Evolutionary conservation across 30 jellyfish, hydroid and myxozoan genomes (phyloP).

Genomic region (Hydra vulgaris): DNA sequence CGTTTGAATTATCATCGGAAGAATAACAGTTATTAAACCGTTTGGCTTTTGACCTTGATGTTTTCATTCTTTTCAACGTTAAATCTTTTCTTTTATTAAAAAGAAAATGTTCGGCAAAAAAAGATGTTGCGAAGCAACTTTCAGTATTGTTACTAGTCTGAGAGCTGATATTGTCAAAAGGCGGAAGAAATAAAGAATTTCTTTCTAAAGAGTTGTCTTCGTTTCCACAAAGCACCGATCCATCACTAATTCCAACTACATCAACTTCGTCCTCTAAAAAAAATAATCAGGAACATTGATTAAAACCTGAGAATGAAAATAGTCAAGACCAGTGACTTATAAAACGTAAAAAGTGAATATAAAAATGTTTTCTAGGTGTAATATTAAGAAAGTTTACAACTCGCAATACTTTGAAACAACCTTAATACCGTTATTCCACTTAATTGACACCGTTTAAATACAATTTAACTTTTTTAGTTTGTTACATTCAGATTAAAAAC

Average conservation of each 20-base stretch:
- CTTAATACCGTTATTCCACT: no score
- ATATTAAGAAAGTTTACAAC: no score
- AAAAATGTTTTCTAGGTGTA: no score
- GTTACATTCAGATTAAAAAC: no score
- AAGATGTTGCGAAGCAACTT: not conserved
- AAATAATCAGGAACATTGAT: no score
- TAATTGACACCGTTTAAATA: no score
- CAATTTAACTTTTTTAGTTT: no score
- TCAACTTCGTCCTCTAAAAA: slow-evolving; percentile 60
- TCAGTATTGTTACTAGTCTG: not conserved
- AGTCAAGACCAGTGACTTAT: no score
- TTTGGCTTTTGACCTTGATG: not conserved
- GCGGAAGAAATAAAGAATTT: not conserved
- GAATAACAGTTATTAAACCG: not conserved
- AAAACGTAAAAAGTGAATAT: no score
- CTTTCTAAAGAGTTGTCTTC: not conserved
- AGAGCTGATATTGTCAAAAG: not conserved
- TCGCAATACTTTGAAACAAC: no score
- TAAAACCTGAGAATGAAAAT: no score
- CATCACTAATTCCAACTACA: slow-evolving; percentile 52
- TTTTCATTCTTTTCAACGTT: not conserved
- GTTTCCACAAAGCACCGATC: not conserved
- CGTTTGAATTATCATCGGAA: not conserved
- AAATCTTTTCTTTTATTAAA: slow-evolving; percentile 2
- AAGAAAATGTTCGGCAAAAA: not conserved